Evolutionary conservation across 2,797 vertebrate genomes (phyloP), one percentile per base, ranked within the genome.

Genomic region (Eurystomus glaucurus): DNA sequence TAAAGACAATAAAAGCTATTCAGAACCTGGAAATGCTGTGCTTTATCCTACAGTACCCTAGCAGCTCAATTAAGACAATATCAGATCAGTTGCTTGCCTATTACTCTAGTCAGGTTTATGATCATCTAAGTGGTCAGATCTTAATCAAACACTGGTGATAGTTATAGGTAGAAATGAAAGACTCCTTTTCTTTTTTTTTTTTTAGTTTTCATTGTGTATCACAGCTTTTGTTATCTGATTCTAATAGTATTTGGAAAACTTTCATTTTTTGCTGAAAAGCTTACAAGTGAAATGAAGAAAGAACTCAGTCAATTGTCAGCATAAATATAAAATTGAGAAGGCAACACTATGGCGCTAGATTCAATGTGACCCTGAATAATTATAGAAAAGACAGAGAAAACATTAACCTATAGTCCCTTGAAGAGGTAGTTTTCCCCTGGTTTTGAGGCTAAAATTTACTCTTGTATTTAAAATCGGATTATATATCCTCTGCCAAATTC

Each of bases 51-150:
- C 37, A 82, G 17, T 50, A 76, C 28, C 28, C 17, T 39, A 45
- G 39, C 23, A 90, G 66, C 39, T 87, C 77, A 88, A 57, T 94
- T 93, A 93, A 91, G 41, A 39, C 41, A 39, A 4, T 65, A 91
- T 94, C 60, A 71, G 64, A 94, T 90, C 52, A 68, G 72, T 39
- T 74, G 45, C 45, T 70, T 91, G 60, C 22, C 45, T 88, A 11
- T 22, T 61, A 35, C 55, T 79, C 33, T 70, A 6, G 37, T 85
- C 57, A 83, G 41, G 37, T 88, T 93, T 92, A 72, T 87, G 81
- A 95, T 77, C 55, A 57, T 68, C 22, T 85, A 66, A 83, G 25
- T 60, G 64, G 78, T 66, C 66, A 92, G 89, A 96, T 80, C 58
- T 80, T 91, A 82, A 92, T 96, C 77, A 79, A 85, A 94, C 33